Evolutionary conservation across 2,113 vertebrate genomes (phyloP), one percentile per base, ranked within the genome.

Genomic region (Emydocephalus ijimae): DNA sequence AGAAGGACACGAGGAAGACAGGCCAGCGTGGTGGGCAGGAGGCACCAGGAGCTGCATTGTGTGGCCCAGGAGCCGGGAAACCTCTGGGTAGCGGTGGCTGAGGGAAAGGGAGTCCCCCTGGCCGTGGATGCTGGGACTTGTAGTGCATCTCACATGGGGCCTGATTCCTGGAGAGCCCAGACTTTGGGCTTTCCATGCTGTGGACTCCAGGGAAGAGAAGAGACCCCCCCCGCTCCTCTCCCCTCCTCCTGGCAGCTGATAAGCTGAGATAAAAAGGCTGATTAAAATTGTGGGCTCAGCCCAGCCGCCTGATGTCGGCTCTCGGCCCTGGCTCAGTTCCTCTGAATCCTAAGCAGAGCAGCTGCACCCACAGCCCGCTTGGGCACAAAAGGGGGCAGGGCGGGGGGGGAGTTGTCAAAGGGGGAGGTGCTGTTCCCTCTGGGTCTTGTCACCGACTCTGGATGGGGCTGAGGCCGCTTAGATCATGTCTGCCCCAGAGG

Each of bases 201-300:
- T 88, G 93, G n/a, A 10, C 61, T 94, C 91, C 52, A 15, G 11
- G 69, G 94, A 95, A 95, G 95, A 94, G 85, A 95, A 94, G 74
- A 34, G 14, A n/a, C 64, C n/a, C 8, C 8, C 88, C 89, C 23
- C 39, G 39, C 48, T 50, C 88, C 89, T 3, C 39, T 39, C 39
- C 10, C 3, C 10, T 29, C 89, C 90, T 91, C 96, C 96, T 93
- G 87, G 90, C 94, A 93, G 88, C 93, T 96, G 93, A 93, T 96
- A 93, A 91, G 5, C 56, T 5, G 8, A 85, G 34, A 91, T 8
- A 50, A 52, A 24, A 57, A 21, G n/a, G 29, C 56, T 54, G 59
- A 23, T 18, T 5, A 29, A 24, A 96, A 95, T 87, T 87, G 91
- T 91, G 96, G 94, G 96, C 34, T 96, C 92, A 93, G 96, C 91